phyloP scores from a whole-genome alignment of 2,797 vertebrate genomes.

The Bovichtus variegatus region DNA sequence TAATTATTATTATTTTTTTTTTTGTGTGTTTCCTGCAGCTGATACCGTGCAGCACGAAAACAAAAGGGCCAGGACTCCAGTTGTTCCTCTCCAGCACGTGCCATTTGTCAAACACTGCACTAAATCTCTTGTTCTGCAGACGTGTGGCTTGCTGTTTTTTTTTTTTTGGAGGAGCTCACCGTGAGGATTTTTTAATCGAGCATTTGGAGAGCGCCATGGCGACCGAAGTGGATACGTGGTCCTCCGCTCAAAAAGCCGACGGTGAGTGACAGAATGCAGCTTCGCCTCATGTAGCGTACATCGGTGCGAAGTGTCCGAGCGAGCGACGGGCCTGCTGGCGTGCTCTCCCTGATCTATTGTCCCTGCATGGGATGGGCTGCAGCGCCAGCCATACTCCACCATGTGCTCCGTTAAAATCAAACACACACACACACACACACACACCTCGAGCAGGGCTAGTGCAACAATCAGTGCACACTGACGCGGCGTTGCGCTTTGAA shows the following conservation, averaged over 20 bases:
- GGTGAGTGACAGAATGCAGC: conserved; percentile 72
- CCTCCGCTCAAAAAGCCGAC: conserved; percentile 71
- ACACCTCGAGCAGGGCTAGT: neutral
- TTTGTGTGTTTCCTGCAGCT: conserved; percentile 27
- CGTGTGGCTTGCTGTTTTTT: conserved; percentile 14
- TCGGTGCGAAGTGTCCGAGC: neutral
- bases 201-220: conserved; percentile 80
- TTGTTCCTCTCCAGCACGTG: neutral
- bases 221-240: conserved; percentile 85
- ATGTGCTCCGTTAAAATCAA: conserved; percentile 76
- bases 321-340: conserved; percentile 35
- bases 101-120: neutral
- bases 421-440: neutral
- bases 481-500: neutral
- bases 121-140: neutral
- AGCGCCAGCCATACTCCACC: conserved; percentile 71
- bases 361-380: conserved; percentile 75
- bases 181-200: conserved; percentile 56
- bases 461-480: neutral
- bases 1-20: conserved; percentile 1
- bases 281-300: accelerated
- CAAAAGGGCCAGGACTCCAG: neutral
- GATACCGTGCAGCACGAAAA: conserved; percentile 39
- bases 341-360: conserved; percentile 67
- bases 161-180: conserved; percentile 33